These are phyloP conservation scores for Drosophila kambysellisi DNA, from an alignment of 2,888 invertebrate species.

Conservation along the genomic window DNA sequence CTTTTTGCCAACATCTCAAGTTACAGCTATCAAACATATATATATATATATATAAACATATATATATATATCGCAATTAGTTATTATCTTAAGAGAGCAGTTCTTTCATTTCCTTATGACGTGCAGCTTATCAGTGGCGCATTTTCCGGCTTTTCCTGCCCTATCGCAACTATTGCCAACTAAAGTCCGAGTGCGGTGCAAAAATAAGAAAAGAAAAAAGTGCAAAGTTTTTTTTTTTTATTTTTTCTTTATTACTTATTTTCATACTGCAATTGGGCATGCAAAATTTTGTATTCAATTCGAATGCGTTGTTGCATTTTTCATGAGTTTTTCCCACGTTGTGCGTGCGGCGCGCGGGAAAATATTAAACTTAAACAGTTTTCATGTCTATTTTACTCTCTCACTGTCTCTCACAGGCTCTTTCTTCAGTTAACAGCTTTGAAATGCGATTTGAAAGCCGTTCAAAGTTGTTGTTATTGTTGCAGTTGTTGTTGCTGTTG, in stretches of 20 bases:
- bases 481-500: slow-evolving; percentile 49
- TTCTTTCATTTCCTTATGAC: slow-evolving; percentile 43
- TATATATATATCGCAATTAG: background rate
- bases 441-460: slow-evolving; percentile 71
- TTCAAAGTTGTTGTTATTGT: slow-evolving; percentile 39
- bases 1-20: background rate
- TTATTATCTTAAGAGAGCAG: background rate
- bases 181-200: slow-evolving; percentile 20
- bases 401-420: slow-evolving; percentile 14
- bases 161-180: slow-evolving; percentile 17
- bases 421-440: slow-evolving; percentile 71
- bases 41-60: background rate
- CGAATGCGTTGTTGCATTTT: slow-evolving; percentile 64
- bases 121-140: slow-evolving; percentile 45
- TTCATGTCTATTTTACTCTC: slow-evolving; percentile 40
- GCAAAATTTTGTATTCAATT: slow-evolving; percentile 50
- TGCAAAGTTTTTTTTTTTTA: background rate
- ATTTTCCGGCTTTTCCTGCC: slow-evolving; percentile 33
- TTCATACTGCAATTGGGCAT: slow-evolving; percentile 59
- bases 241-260: slow-evolving; percentile 19
- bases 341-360: slow-evolving; percentile 74
- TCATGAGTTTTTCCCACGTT: slow-evolving; percentile 76
- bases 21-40: background rate
- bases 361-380: slow-evolving; percentile 73
- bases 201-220: background rate